Percentiles rank a stretch among this genome's conserved stretches.
Conservation (phyloP, 2,888 invertebrate species). For the Tachina fera region DNA sequence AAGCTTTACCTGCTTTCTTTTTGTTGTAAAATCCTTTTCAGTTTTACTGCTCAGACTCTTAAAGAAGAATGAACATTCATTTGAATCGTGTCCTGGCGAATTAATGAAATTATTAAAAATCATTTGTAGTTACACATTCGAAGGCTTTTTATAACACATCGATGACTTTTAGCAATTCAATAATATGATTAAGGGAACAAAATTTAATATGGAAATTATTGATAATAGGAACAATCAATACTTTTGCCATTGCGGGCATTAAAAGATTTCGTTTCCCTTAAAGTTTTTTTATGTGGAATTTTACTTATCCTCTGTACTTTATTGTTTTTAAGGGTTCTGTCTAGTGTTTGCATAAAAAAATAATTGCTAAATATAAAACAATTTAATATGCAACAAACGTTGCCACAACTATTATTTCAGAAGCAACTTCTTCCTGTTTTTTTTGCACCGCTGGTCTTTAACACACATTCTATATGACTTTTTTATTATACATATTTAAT, state of each 20-base stretch:
- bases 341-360: slow-evolving; percentile 7
- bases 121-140: slow-evolving; percentile 41
- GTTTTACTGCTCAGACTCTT: neutral
- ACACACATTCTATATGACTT: slow-evolving; percentile 21
- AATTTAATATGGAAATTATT: slow-evolving; percentile 53
- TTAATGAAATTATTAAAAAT: slow-evolving; percentile 59
- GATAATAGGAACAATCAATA: slow-evolving; percentile 44
- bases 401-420: slow-evolving; percentile 52
- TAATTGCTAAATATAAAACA: slow-evolving; percentile 57
- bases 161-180: slow-evolving; percentile 57
- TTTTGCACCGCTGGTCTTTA: neutral
- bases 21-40: neutral
- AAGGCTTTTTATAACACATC: slow-evolving; percentile 54
- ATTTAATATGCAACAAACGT: slow-evolving; percentile 66
- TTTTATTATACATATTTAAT: neutral
- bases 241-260: neutral
- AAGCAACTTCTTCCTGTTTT: slow-evolving; percentile 11
- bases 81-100: neutral
- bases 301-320: slow-evolving; percentile 32
- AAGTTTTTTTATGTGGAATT: slow-evolving; percentile 1
- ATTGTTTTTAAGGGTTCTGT: slow-evolving; percentile 26
- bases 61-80: neutral
- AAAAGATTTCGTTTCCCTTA: slow-evolving; percentile 11
- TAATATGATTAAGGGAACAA: slow-evolving; percentile 49
- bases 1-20: neutral